Evolutionary conservation across 2,113 vertebrate species (phyloP).

Genomic region (Epinephelus moara): DNA sequence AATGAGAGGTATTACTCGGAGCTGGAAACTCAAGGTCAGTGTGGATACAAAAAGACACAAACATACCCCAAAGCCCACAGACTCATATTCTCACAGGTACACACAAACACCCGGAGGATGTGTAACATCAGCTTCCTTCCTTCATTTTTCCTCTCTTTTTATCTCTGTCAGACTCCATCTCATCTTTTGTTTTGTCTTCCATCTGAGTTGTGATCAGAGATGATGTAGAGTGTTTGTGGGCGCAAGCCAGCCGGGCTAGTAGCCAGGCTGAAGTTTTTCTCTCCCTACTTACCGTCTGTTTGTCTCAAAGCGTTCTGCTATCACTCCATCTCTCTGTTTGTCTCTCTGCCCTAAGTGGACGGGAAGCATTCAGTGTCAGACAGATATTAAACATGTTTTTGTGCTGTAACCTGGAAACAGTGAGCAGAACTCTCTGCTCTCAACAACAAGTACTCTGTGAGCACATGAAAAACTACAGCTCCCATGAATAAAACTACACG

Average conservation of each 20-base stretch:
- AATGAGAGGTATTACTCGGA: conserved; percentile 21
- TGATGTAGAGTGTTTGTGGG: background rate
- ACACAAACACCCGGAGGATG: conserved; percentile 5
- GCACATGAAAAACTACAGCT: background rate
- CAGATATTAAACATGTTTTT: conserved; percentile 55
- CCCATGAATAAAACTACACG: background rate
- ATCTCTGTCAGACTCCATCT: background rate
- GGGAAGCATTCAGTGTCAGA: conserved; percentile 28
- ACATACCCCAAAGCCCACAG: conserved; percentile 13
- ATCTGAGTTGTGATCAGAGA: background rate
- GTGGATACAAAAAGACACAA: conserved; percentile 18
- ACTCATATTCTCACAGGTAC: conserved; percentile 1
- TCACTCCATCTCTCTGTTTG: conserved; percentile 31
- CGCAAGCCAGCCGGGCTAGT: background rate
- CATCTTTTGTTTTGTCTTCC: background rate
- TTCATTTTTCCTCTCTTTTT: background rate
- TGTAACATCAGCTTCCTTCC: background rate
- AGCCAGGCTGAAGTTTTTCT: conserved; percentile 10
- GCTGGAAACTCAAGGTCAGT: conserved; percentile 56
- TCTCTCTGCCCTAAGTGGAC: conserved; percentile 36
- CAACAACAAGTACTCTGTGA: background rate
- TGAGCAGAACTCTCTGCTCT: background rate
- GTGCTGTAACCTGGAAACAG: conserved; percentile 53
- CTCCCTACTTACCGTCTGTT: conserved; percentile 20
- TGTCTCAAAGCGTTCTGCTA: background rate